Evolutionary conservation across 1,140 invertebrate genomes (phyloP).

Genomic region (Heliconius eleuchia): DNA sequence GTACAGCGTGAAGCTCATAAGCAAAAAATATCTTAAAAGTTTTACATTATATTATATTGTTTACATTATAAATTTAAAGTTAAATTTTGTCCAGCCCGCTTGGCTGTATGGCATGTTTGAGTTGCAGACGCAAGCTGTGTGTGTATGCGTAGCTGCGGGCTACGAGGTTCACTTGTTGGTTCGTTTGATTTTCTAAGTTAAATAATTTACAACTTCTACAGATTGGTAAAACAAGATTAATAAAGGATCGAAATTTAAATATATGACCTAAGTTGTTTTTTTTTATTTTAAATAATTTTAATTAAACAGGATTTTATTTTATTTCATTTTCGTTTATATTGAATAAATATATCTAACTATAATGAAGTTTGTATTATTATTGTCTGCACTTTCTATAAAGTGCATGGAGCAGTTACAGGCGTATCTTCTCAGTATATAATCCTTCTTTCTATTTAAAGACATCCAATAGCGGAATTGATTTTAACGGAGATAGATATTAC

Average conservation of each 20-base stretch:
- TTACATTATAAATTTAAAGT: neutral
- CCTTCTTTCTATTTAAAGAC: too few species aligned
- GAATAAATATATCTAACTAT: neutral
- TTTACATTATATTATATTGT: too few species aligned
- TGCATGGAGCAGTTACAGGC: too few species aligned
- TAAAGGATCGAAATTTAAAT: neutral
- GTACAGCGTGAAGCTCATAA: neutral
- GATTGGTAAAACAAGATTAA: neutral
- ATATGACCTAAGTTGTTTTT: neutral
- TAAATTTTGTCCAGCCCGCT: neutral
- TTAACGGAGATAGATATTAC: too few species aligned
- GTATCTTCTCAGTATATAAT: too few species aligned
- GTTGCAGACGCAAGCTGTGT: conserved; percentile 13
- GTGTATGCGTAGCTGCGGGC: conserved; percentile 13
- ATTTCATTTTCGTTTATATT: too few species aligned
- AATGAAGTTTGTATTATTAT: neutral
- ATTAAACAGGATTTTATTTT: too few species aligned
- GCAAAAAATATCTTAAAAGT: neutral
- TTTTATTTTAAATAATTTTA: too few species aligned
- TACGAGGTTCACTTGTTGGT: neutral
- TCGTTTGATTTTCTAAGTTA: conserved; percentile 22
- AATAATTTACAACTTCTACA: neutral
- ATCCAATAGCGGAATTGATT: too few species aligned
- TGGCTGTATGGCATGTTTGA: conserved; percentile 12
- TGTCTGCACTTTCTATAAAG: too few species aligned